phyloP scores from a whole-genome alignment of 1,140 invertebrate species.

The Bilobella aurantiaca region DNA sequence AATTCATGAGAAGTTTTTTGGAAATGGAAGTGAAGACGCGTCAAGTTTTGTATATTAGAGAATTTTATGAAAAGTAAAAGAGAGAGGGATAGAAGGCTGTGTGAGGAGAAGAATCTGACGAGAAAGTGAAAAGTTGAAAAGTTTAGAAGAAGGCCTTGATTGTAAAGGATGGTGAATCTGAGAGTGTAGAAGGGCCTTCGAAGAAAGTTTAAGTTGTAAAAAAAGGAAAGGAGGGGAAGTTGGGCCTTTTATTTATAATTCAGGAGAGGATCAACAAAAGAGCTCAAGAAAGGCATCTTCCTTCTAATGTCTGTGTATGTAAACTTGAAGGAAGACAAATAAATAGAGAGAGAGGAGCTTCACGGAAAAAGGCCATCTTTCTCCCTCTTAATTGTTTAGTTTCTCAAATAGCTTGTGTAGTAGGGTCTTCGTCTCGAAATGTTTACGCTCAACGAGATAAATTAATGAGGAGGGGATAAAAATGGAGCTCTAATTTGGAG shows the following conservation, averaged over 20 bases:
- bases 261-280: slow-evolving; percentile 1
- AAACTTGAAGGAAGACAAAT: background rate
- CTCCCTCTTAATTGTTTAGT: too few relatives aligned
- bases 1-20: background rate
- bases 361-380: too few relatives aligned
- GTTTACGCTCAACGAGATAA: too few relatives aligned
- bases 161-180: background rate
- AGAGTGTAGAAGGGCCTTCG: background rate
- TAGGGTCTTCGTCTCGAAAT: too few relatives aligned
- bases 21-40: background rate
- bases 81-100: background rate
- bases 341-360: slow-evolving; percentile 1
- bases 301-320: slow-evolving; percentile 1
- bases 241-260: slow-evolving; percentile 3
- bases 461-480: too few relatives aligned
- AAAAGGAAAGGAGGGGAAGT: background rate
- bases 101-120: too few relatives aligned
- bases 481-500: too few relatives aligned
- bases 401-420: too few relatives aligned
- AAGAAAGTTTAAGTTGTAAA: slow-evolving; percentile 6
- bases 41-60: too few relatives aligned
- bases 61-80: background rate
- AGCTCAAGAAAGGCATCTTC: background rate
- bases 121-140: too few relatives aligned
- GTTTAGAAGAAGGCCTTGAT: too few relatives aligned